phyloP scores from a whole-genome alignment of 2,113 vertebrate genomes.

The Psophia crepitans region DNA sequence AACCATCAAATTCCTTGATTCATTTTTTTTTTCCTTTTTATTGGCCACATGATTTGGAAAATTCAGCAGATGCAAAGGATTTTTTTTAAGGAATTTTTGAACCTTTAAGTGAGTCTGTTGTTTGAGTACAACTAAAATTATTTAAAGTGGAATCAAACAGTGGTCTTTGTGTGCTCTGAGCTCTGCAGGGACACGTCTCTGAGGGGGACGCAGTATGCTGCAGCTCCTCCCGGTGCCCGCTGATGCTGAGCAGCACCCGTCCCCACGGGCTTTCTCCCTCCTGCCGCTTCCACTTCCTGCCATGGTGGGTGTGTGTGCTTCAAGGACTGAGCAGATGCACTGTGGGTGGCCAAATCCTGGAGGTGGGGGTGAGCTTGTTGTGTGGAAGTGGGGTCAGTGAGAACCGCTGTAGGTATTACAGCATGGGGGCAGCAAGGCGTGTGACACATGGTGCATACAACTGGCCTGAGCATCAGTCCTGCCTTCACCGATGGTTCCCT shows the following conservation, averaged over 20 bases:
- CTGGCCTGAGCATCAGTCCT: background rate
- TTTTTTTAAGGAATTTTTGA: background rate
- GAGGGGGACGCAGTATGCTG: background rate
- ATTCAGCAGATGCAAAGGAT: background rate
- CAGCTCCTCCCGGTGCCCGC: background rate
- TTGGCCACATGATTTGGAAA: background rate
- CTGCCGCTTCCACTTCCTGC: background rate
- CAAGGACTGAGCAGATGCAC: background rate
- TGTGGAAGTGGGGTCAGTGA: background rate
- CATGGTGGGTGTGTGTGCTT: rapidly evolving
- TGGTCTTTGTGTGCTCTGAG: background rate
- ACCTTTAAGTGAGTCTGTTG: background rate
- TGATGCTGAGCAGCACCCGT: background rate
- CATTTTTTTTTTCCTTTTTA: background rate
- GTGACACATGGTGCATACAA: background rate
- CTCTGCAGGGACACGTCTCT: rapidly evolving
- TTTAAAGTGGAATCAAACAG: background rate
- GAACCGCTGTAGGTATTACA: background rate
- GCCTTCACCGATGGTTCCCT: background rate
- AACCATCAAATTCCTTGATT: background rate
- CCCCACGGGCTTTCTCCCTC: background rate
- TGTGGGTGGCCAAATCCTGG: background rate
- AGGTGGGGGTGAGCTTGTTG: background rate
- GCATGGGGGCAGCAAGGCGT: rapidly evolving
- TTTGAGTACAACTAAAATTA: background rate